Conservation (phyloP, 2,797 vertebrate genomes). For the Sebastes reedi region DNA sequence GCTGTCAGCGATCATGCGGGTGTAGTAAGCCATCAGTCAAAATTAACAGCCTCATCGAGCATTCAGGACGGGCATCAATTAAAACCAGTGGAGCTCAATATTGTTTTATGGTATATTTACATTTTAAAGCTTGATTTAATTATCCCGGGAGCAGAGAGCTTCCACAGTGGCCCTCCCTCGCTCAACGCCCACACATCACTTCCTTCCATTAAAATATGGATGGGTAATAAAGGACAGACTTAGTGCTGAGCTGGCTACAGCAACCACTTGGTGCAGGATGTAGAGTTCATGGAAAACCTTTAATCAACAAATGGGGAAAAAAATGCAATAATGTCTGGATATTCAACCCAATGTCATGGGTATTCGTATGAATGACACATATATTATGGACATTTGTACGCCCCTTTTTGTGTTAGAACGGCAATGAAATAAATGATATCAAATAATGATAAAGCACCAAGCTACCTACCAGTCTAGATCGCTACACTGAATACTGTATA, state of each 20-base stretch:
- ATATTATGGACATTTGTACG: too few species aligned
- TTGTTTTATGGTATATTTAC: conserved; percentile 84
- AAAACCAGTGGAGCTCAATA: conserved; percentile 80
- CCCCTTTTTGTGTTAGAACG: too few species aligned
- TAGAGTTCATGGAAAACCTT: neutral
- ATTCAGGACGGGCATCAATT: conserved; percentile 73
- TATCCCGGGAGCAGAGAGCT: conserved; percentile 61
- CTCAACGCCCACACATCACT: conserved; percentile 59
- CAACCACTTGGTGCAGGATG: conserved; percentile 2
- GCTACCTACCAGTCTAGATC: too few species aligned
- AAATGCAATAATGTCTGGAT: neutral
- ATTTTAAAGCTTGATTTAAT: conserved; percentile 83
- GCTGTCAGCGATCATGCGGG: conserved; percentile 60
- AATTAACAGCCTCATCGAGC: conserved; percentile 75
- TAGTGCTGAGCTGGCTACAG: conserved; percentile 40
- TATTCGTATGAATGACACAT: too few species aligned
- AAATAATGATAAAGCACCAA: too few species aligned
- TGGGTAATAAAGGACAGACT: conserved; percentile 48
- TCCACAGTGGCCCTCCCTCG: conserved; percentile 59
- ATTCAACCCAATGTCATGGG: neutral
- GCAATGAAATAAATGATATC: too few species aligned
- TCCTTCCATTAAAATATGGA: conserved; percentile 59
- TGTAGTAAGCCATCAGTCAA: conserved; percentile 71
- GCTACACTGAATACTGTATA: neutral
- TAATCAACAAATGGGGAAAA: neutral